Evolutionary conservation across 2,888 invertebrate species (phyloP).

Genomic region (Ochropacha duplaris): DNA sequence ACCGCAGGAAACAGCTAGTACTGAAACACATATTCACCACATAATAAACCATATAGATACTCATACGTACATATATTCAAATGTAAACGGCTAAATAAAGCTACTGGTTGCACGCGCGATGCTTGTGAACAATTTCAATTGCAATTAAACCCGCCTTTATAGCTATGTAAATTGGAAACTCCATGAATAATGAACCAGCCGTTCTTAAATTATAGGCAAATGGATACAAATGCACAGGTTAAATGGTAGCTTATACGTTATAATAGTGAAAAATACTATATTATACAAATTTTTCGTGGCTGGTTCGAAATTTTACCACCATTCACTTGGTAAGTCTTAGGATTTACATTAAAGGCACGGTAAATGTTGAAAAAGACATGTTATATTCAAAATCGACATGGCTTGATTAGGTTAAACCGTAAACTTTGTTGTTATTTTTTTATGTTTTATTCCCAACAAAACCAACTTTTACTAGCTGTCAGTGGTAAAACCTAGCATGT

Average conservation of each 20-base stretch:
- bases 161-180: neutral
- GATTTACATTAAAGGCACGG: too few species aligned
- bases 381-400: too few species aligned
- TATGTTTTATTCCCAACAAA: too few species aligned
- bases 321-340: too few species aligned
- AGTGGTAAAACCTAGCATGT: too few species aligned
- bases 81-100: neutral
- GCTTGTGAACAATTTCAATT: slow-evolving; percentile 1
- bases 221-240: neutral
- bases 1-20: too few species aligned
- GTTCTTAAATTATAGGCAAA: neutral
- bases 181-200: neutral
- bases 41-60: neutral
- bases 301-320: too few species aligned
- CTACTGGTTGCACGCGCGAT: neutral
- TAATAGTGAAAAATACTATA: neutral
- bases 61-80: neutral
- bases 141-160: neutral
- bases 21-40: neutral
- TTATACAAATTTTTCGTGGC: too few species aligned
- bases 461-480: too few species aligned
- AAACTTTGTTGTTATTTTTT: too few species aligned
- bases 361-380: too few species aligned
- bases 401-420: too few species aligned
- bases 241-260: neutral